Evolutionary conservation across 2,888 invertebrate species (phyloP).

Genomic region (Nasonovia ribisnigri): DNA sequence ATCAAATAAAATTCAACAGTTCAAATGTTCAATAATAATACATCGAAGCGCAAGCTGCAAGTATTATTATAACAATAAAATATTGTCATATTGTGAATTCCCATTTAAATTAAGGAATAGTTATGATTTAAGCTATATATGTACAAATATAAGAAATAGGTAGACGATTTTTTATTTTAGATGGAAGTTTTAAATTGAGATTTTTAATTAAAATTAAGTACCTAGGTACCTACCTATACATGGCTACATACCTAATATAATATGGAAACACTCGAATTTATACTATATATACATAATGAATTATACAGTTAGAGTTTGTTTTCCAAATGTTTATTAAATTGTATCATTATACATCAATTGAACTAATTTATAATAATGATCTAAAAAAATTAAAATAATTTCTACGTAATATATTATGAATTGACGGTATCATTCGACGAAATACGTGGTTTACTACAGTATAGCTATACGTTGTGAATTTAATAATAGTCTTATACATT

Average conservation of each 20-base stretch:
- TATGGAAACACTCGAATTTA: background rate
- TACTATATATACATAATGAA: background rate
- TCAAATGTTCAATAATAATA: background rate
- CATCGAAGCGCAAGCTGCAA: background rate
- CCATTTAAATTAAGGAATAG: background rate
- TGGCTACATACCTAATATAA: background rate
- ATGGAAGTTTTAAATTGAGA: background rate
- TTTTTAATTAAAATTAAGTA: background rate
- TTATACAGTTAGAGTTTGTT: background rate
- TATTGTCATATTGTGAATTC: background rate
- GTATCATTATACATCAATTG: background rate
- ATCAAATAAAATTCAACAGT: background rate
- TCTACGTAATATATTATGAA: slow-evolving; percentile 17
- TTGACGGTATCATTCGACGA: background rate
- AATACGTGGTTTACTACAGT: background rate
- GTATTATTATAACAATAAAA: background rate
- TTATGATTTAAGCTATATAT: background rate
- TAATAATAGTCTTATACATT: slow-evolving; percentile 21
- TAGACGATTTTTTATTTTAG: background rate
- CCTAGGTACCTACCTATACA: no score
- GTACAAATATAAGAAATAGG: background rate
- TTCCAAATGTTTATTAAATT: background rate
- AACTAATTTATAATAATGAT: background rate
- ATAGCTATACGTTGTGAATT: background rate
- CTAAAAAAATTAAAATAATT: background rate